A percentile compares a stretch with the other conserved stretches of the same genome.
phyloP scores from a whole-genome alignment of 2,888 invertebrate species.

The Ochropleura plecta region DNA sequence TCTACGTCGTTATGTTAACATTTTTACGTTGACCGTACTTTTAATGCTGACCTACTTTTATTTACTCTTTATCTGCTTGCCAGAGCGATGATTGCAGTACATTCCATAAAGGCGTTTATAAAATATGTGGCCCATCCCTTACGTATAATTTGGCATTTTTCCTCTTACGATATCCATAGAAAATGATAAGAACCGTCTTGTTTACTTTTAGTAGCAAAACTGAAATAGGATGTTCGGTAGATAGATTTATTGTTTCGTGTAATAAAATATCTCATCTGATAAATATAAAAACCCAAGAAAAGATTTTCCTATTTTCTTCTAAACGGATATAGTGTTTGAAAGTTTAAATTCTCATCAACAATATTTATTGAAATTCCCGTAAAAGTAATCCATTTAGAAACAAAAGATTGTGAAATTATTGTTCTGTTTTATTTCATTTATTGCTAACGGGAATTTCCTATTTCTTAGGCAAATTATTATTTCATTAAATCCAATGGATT shows the following conservation, averaged over 20 bases:
- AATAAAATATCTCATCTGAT: neutral
- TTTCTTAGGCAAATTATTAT: constrained; percentile 46
- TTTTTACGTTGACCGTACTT: neutral
- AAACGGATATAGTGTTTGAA: neutral
- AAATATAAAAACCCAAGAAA: neutral
- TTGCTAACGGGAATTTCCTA: constrained; percentile 16
- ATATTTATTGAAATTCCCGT: constrained; percentile 13
- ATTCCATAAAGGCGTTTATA: neutral
- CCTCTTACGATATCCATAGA: constrained; percentile 15
- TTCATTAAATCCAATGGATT: constrained; percentile 42
- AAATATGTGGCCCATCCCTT: constrained; percentile 21
- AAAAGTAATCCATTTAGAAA: constrained; percentile 28
- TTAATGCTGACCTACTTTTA: constrained; percentile 1
- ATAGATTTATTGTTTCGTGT: neutral
- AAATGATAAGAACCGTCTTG: constrained; percentile 1
- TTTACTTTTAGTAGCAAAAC: constrained; percentile 8
- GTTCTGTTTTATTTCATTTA: constrained; percentile 31
- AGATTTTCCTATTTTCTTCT: neutral
- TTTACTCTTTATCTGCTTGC: constrained; percentile 29
- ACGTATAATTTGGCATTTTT: constrained; percentile 35
- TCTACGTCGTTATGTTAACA: neutral
- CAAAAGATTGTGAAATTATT: constrained; percentile 44
- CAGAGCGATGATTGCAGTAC: constrained; percentile 10
- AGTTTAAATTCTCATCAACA: constrained; percentile 15
- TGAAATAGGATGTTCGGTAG: neutral